Conservation (phyloP, 2,888 invertebrate species). For the Drosophila birchii region DNA sequence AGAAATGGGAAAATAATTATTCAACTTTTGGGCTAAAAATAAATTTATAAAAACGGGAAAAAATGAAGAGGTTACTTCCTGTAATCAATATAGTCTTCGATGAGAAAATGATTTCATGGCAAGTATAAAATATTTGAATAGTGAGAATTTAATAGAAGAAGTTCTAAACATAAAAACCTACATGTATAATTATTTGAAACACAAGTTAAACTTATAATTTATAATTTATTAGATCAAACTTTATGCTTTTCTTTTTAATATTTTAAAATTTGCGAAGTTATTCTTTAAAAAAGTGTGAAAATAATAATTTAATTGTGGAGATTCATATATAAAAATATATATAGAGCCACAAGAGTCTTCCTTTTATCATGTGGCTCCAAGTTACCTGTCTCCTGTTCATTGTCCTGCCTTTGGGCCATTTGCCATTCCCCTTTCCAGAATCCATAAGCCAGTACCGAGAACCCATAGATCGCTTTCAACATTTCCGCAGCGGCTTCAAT, state of each 20-base stretch:
- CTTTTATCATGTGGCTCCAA: slow-evolving; percentile 15
- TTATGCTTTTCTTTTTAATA: neutral
- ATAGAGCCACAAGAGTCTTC: neutral
- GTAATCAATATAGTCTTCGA: slow-evolving; percentile 3
- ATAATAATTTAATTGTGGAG: neutral
- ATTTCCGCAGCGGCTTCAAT: slow-evolving; percentile 68
- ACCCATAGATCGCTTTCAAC: slow-evolving; percentile 59
- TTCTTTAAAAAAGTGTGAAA: neutral
- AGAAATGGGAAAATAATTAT: slow-evolving; percentile 58
- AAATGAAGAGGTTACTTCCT: slow-evolving; percentile 9
- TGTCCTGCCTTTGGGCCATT: slow-evolving; percentile 33
- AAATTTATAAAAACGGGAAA: neutral
- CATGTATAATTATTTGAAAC: neutral
- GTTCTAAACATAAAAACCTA: neutral
- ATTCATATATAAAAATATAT: neutral
- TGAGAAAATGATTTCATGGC: neutral
- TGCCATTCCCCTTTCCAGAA: slow-evolving; percentile 23
- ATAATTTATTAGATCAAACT: neutral
- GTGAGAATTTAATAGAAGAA: neutral
- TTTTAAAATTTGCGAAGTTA: neutral
- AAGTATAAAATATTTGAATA: neutral
- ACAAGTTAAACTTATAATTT: neutral
- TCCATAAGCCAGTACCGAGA: slow-evolving; percentile 6
- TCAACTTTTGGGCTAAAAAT: slow-evolving; percentile 43
- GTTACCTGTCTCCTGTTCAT: slow-evolving; percentile 34